These are phyloP conservation scores for Acholoe squamosa DNA, from an alignment of 2,888 invertebrate species.

Conservation along the genomic window DNA sequence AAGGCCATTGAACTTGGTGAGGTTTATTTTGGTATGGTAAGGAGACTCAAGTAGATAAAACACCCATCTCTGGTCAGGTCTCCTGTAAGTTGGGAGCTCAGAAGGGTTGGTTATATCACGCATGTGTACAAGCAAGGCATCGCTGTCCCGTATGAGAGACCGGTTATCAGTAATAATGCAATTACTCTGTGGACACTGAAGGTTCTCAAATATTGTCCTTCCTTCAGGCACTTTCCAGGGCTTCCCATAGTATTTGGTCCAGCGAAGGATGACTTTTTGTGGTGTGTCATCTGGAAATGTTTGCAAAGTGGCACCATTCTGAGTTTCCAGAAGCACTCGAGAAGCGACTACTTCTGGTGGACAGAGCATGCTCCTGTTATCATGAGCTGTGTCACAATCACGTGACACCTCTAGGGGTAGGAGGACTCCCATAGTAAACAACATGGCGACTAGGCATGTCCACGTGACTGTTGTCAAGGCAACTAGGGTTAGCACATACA, in stretches of 20 bases:
- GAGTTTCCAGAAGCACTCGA: neutral
- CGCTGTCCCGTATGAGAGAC: neutral
- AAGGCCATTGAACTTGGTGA: slow-evolving; percentile 59
- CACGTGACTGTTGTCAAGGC: slow-evolving; percentile 61
- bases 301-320: neutral
- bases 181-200: slow-evolving; percentile 48
- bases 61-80: slow-evolving; percentile 89
- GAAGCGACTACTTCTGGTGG: neutral
- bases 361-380: slow-evolving; percentile 25
- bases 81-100: slow-evolving; percentile 71
- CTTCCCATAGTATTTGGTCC: slow-evolving; percentile 63
- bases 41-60: slow-evolving; percentile 97
- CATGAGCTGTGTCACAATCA: neutral
- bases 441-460: slow-evolving; percentile 57
- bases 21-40: slow-evolving; percentile 89
- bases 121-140: slow-evolving; percentile 63
- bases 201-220: neutral
- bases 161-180: slow-evolving; percentile 56
- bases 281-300: neutral
- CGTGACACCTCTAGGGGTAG: slow-evolving; percentile 36
- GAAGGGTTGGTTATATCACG: slow-evolving; percentile 50
- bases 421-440: slow-evolving; percentile 47
- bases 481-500: slow-evolving; percentile 55
- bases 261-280: slow-evolving; percentile 60
- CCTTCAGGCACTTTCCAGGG: slow-evolving; percentile 55